Percentiles rank a stretch among this genome's conserved stretches.
Conservation (phyloP, 2,113 vertebrate species). For the Pollachius pollachius region DNA sequence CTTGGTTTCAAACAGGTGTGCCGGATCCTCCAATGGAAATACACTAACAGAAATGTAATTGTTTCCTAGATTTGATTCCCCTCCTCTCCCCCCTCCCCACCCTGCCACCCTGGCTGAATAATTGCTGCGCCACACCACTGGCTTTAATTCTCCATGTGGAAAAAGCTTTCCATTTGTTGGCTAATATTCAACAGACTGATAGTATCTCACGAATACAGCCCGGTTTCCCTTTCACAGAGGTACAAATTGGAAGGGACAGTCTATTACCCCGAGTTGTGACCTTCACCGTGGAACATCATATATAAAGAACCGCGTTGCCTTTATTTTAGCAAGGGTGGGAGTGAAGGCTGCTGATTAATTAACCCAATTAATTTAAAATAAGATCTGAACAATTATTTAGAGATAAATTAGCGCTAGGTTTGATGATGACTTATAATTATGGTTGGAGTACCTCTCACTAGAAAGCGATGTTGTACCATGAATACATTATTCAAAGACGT, state of each 20-base stretch:
- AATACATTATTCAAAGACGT: conserved; percentile 18
- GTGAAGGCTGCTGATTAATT: conserved; percentile 69
- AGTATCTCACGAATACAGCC: conserved; percentile 60
- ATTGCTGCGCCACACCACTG: conserved; percentile 17
- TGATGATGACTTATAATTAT: conserved; percentile 58
- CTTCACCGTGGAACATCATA: conserved; percentile 64
- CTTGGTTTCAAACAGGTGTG: conserved; percentile 53
- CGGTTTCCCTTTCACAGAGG: conserved; percentile 59
- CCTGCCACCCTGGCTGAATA: background rate
- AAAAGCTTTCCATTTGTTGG: conserved; percentile 60
- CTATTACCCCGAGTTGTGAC: conserved; percentile 65
- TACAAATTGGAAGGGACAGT: conserved; percentile 70
- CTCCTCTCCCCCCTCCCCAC: no score
- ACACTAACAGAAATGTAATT: conserved; percentile 34
- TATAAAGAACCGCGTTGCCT: conserved; percentile 59
- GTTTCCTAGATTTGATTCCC: conserved; percentile 22
- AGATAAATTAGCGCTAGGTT: conserved; percentile 67
- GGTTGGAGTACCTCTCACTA: conserved; percentile 64
- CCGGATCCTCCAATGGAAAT: conserved; percentile 45
- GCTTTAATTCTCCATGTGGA: conserved; percentile 24
- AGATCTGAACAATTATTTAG: conserved; percentile 72
- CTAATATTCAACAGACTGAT: conserved; percentile 62
- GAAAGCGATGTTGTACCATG: conserved; percentile 37
- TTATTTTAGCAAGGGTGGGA: conserved; percentile 38
- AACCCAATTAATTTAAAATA: conserved; percentile 74